A percentile compares a stretch with the other conserved stretches of the same genome.
phyloP scores from a whole-genome alignment of 2,797 vertebrate genomes.

The Tragopan temminckii region DNA sequence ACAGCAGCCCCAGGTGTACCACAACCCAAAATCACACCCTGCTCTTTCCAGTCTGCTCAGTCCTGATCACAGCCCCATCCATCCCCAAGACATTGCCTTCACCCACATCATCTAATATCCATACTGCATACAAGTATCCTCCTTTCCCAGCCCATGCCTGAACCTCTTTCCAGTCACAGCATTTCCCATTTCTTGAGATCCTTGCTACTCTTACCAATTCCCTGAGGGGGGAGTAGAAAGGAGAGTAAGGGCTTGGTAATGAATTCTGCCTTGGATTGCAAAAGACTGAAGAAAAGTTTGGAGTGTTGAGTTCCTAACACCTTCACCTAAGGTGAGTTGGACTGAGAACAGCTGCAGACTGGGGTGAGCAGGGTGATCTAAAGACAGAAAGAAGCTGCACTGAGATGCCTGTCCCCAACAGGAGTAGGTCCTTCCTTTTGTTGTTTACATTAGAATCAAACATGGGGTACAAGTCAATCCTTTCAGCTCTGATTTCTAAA shows the following conservation, averaged over 20 bases:
- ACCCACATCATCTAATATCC: neutral
- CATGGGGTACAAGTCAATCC: neutral
- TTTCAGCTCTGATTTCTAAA: constrained; percentile 60
- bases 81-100: neutral
- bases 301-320: neutral
- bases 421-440: constrained; percentile 12
- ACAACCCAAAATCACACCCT: fast-evolving
- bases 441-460: constrained; percentile 56
- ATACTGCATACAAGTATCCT: neutral
- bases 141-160: neutral
- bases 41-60: neutral
- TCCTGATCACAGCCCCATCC: neutral
- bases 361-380: neutral
- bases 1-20: neutral
- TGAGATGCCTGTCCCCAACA: neutral
- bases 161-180: neutral
- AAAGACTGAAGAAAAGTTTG: neutral
- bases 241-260: neutral
- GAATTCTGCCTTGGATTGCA: neutral
- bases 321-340: neutral
- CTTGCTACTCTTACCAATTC: neutral
- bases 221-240: neutral
- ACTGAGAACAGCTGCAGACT: neutral
- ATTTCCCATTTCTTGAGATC: neutral
- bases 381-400: neutral